These are phyloP conservation scores for Momotus momota DNA, from an alignment of 2,797 vertebrate species.

Conservation along the genomic window DNA sequence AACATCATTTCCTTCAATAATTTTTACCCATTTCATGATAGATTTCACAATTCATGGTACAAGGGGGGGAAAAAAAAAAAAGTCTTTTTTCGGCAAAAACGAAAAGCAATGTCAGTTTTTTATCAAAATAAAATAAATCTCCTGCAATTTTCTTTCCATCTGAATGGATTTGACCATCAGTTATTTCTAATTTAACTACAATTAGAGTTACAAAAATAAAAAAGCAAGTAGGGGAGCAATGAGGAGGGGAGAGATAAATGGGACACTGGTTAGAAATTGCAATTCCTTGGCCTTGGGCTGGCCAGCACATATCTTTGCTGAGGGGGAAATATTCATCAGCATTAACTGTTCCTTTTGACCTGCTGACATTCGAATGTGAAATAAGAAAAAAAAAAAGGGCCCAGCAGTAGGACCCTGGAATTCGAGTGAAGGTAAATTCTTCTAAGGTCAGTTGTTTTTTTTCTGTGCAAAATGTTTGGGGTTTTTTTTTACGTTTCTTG, in stretches of 20 bases:
- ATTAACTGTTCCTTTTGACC: slow-evolving; percentile 65
- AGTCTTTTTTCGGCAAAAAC: slow-evolving; percentile 62
- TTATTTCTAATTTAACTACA: slow-evolving; percentile 77
- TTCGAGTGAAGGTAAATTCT: neutral
- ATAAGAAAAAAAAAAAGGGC: neutral
- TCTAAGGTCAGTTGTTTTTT: neutral
- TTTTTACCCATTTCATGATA: slow-evolving; percentile 72
- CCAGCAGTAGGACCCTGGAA: neutral
- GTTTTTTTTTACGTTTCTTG: neutral
- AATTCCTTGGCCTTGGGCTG: slow-evolving; percentile 41
- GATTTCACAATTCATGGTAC: slow-evolving; percentile 68
- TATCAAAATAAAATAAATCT: slow-evolving; percentile 75
- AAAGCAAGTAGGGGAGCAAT: slow-evolving; percentile 6
- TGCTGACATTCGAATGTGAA: slow-evolving; percentile 47
- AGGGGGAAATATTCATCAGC: slow-evolving; percentile 52
- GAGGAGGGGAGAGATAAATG: slow-evolving; percentile 58
- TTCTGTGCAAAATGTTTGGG: neutral
- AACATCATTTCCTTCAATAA: slow-evolving; percentile 74
- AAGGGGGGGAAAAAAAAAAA: slow-evolving; percentile 1
- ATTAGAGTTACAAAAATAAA: slow-evolving; percentile 63
- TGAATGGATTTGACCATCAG: slow-evolving; percentile 65
- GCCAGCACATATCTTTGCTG: slow-evolving; percentile 11
- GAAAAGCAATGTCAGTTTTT: slow-evolving; percentile 67
- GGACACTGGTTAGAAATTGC: slow-evolving; percentile 34
- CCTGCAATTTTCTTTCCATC: slow-evolving; percentile 70